These are phyloP conservation scores for Sebastes hubbsi DNA, from an alignment of 2,797 vertebrate species.

Conservation along the genomic window DNA sequence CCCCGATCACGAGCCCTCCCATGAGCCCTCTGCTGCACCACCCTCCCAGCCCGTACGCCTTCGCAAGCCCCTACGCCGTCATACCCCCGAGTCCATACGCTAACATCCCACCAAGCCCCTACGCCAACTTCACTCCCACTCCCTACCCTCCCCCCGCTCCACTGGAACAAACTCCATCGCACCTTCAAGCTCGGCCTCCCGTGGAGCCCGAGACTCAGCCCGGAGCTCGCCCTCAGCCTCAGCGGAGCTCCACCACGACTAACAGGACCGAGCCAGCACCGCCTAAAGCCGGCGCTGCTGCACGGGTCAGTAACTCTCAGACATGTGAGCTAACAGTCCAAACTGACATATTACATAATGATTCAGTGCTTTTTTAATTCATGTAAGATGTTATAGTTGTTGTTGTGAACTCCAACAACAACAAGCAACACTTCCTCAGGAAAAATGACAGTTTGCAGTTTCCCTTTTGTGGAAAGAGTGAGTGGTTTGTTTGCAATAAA, in stretches of 20 bases:
- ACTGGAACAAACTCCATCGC: constrained; percentile 23
- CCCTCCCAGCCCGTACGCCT: constrained; percentile 65
- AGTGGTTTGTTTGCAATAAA: not conserved
- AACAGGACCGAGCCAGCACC: constrained; percentile 2
- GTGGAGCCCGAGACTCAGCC: constrained; percentile 9
- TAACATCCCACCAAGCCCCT: constrained; percentile 71
- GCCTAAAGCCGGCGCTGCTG: constrained; percentile 21
- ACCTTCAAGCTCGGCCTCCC: constrained; percentile 17
- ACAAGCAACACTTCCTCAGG: not conserved
- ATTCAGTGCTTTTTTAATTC: not conserved
- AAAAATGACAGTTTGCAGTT: not conserved
- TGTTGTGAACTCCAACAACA: not conserved
- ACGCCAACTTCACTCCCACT: constrained; percentile 71
- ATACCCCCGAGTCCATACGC: constrained; percentile 71
- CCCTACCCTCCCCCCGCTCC: constrained; percentile 39
- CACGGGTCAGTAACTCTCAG: constrained; percentile 68
- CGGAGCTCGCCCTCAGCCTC: constrained; percentile 4
- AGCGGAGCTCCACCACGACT: constrained; percentile 13
- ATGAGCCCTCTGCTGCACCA: constrained; percentile 66
- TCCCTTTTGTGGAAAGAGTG: not conserved
- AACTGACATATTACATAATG: constrained; percentile 1
- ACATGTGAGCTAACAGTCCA: constrained; percentile 10
- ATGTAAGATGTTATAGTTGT: not conserved
- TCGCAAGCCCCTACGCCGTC: constrained; percentile 63
- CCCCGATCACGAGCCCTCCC: constrained; percentile 75